A percentile compares a stretch with the other conserved stretches of the same genome.
phyloP scores from a whole-genome alignment of 2,888 invertebrate species.

The Eristalis pertinax region DNA sequence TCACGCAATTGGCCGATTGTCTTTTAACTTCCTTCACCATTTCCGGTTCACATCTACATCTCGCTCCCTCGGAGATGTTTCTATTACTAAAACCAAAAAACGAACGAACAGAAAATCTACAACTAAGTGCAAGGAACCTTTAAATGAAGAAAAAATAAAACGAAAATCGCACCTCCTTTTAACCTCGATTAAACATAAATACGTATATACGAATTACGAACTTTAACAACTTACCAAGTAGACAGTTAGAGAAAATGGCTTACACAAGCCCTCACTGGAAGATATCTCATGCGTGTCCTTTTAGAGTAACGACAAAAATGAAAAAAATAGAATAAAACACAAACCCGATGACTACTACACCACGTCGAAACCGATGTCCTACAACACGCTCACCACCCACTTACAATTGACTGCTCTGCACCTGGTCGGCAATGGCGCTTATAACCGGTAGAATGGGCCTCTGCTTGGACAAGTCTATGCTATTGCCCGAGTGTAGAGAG shows the following conservation, averaged over 20 bases:
- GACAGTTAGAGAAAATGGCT: constrained; percentile 34
- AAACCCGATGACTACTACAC: constrained; percentile 14
- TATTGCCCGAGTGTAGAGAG: constrained; percentile 65
- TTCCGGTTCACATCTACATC: background rate
- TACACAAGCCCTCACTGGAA: constrained; percentile 55
- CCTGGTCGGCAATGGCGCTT: constrained; percentile 62
- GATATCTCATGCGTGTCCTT: constrained; percentile 27
- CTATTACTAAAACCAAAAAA: background rate
- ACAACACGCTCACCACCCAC: background rate
- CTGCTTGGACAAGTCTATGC: constrained; percentile 65
- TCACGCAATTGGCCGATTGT: too few relatives aligned
- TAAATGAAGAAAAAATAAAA: background rate
- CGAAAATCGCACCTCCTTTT: constrained; percentile 55
- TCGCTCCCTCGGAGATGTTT: background rate
- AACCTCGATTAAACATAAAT: constrained; percentile 1
- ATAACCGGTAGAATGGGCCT: constrained; percentile 57
- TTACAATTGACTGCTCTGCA: constrained; percentile 66
- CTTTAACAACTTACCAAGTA: constrained; percentile 57
- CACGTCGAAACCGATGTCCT: constrained; percentile 40
- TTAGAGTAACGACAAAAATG: background rate
- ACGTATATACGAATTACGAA: constrained; percentile 34
- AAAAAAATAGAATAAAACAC: constrained; percentile 15
- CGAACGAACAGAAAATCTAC: background rate
- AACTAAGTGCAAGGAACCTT: background rate
- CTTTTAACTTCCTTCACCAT: background rate